These are phyloP conservation scores for Formicarius rufipectus DNA, from an alignment of 2,113 vertebrate species.

Conservation along the genomic window DNA sequence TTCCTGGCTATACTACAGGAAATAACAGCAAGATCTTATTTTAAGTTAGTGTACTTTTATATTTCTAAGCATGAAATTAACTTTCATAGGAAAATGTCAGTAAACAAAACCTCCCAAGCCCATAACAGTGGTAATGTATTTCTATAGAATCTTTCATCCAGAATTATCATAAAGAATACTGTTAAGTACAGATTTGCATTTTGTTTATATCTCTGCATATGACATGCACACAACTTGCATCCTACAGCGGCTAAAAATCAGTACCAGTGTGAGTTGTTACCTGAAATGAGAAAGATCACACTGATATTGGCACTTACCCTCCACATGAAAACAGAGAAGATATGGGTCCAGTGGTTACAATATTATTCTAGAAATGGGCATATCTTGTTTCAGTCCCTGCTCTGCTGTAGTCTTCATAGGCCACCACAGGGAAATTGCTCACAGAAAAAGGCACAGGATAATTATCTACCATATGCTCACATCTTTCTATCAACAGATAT, in stretches of 20 bases:
- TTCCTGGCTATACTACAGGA: constrained; percentile 85
- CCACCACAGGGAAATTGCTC: not conserved
- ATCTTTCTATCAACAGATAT: constrained; percentile 62
- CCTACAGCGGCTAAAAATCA: not conserved
- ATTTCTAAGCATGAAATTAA: constrained; percentile 80
- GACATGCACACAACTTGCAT: not conserved
- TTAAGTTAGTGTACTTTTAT: constrained; percentile 78
- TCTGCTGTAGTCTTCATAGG: not conserved
- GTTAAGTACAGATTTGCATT: constrained; percentile 56
- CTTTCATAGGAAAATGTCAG: constrained; percentile 73
- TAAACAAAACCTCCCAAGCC: constrained; percentile 67
- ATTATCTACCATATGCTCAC: constrained; percentile 61
- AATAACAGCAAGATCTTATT: constrained; percentile 81
- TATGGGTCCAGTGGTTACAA: not conserved
- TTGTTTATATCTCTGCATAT: constrained; percentile 29
- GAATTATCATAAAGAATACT: constrained; percentile 40
- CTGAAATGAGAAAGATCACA: not conserved
- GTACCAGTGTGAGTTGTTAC: not conserved
- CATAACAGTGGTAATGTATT: not conserved
- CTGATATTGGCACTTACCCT: not conserved
- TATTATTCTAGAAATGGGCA: not conserved
- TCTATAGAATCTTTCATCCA: constrained; percentile 15
- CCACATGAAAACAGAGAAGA: not conserved
- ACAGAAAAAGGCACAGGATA: constrained; percentile 46
- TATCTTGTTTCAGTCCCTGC: not conserved